Percentiles rank a stretch among this genome's conserved stretches.
phyloP scores from a whole-genome alignment of 2,888 invertebrate species.

The Rosalia funebris region DNA sequence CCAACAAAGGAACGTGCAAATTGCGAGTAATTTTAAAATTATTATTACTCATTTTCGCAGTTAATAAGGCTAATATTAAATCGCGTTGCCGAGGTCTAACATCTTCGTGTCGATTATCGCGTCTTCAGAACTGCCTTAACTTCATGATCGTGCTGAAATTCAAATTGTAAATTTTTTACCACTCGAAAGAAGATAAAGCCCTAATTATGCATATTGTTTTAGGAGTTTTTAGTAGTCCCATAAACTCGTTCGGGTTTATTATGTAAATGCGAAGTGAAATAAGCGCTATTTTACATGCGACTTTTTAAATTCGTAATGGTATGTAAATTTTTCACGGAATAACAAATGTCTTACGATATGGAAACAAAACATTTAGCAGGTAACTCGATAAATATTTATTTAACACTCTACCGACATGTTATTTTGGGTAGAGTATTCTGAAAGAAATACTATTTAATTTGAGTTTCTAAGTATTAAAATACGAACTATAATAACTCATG shows the following conservation, averaged over 20 bases:
- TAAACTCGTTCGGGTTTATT: not conserved
- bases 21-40: conserved; percentile 19
- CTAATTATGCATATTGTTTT: conserved; percentile 16
- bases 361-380: not conserved
- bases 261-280: conserved; percentile 1
- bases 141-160: conserved; percentile 1
- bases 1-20: conserved; percentile 22
- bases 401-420: too few relatives aligned
- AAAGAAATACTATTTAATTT: too few relatives aligned
- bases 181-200: conserved; percentile 1
- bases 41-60: conserved; percentile 4
- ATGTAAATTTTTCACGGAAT: not conserved
- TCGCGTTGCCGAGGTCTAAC: not conserved
- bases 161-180: conserved; percentile 4
- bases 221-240: not conserved
- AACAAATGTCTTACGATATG: not conserved
- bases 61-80: conserved; percentile 9
- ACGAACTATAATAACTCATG: too few relatives aligned
- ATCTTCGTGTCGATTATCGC: not conserved
- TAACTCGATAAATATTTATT: too few relatives aligned
- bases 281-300: conserved; percentile 10
- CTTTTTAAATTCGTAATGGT: conserved; percentile 8
- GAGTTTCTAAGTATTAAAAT: too few relatives aligned
- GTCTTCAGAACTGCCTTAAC: not conserved
- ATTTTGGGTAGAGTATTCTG: too few relatives aligned